Conservation (phyloP, 2,797 vertebrate species). For the Tenualosa ilisha region DNA sequence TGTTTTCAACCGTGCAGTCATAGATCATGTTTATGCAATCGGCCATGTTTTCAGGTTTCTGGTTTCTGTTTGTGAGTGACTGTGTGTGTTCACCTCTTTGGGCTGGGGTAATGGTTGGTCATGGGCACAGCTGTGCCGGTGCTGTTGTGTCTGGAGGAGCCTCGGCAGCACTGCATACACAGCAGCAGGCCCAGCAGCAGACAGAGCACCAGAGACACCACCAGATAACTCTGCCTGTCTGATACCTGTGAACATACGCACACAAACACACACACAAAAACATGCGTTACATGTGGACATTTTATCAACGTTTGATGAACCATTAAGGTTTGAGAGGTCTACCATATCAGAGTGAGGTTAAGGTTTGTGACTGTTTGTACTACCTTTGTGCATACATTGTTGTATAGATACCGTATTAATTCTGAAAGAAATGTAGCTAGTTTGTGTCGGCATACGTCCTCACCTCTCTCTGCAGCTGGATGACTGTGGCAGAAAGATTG, state of each 20-base stretch:
- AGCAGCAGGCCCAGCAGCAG: constrained; percentile 86
- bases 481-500: constrained; percentile 85
- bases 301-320: too few relatives aligned
- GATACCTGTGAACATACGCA: constrained; percentile 78
- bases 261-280: constrained; percentile 9
- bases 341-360: too few relatives aligned
- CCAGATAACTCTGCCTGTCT: constrained; percentile 91
- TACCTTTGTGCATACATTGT: too few relatives aligned
- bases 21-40: too few relatives aligned
- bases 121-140: constrained; percentile 78
- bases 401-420: too few relatives aligned
- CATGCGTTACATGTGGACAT: neutral
- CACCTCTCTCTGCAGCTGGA: constrained; percentile 89
- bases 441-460: neutral
- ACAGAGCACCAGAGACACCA: constrained; percentile 87
- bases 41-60: too few relatives aligned
- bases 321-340: too few relatives aligned
- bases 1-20: too few relatives aligned
- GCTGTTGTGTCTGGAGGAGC: constrained; percentile 69
- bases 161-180: constrained; percentile 89
- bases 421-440: too few relatives aligned
- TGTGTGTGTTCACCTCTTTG: constrained; percentile 82
- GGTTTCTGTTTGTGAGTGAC: constrained; percentile 20
- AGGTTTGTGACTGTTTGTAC: too few relatives aligned
- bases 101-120: constrained; percentile 94